Conservation (phyloP, 2,113 vertebrate species). For the Chrysochloris asiatica region DNA sequence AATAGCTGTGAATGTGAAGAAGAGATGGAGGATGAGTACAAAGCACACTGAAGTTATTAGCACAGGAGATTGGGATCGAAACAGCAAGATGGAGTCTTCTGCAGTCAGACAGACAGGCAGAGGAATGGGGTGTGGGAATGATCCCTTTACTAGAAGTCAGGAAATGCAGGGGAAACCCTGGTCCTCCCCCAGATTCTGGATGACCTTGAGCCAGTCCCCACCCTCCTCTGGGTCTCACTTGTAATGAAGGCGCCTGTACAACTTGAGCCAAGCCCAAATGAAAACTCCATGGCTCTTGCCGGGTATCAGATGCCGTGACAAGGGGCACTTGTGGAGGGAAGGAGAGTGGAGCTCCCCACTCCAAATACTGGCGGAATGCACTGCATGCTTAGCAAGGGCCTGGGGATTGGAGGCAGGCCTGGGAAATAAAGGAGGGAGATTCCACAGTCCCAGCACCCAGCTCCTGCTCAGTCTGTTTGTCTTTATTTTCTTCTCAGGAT, state of each 20-base stretch:
- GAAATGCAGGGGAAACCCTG: background rate
- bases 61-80: background rate
- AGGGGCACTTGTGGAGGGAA: background rate
- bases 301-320: background rate
- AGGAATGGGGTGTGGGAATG: background rate
- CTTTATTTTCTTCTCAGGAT: slow-evolving; percentile 52
- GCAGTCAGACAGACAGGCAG: background rate
- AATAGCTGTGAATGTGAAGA: background rate
- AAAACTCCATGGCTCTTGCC: background rate
- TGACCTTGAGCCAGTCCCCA: background rate
- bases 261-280: background rate
- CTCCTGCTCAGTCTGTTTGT: background rate
- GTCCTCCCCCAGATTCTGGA: background rate
- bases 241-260: background rate
- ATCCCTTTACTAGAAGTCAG: background rate
- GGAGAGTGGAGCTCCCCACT: background rate
- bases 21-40: background rate
- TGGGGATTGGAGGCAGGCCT: background rate
- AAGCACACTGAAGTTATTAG: background rate
- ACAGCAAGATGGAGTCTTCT: background rate
- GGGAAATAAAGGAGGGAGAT: background rate
- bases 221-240: background rate
- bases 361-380: background rate
- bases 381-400: background rate
- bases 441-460: background rate